A percentile compares a stretch with the other conserved stretches of the same genome.
Conservation (phyloP, 2,797 vertebrate species). For the Esox lucius region DNA sequence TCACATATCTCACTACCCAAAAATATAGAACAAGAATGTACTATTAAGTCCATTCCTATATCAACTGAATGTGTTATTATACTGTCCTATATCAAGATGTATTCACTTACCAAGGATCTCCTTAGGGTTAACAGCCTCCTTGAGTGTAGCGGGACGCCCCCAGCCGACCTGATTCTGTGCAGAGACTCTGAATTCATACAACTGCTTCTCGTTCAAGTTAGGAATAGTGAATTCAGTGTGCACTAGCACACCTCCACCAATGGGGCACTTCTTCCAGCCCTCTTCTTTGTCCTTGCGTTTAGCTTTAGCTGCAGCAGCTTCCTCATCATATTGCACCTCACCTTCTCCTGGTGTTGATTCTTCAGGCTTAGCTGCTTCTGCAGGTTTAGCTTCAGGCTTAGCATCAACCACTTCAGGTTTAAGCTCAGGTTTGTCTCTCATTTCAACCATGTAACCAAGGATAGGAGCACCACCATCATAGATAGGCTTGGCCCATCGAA, state of each 20-base stretch:
- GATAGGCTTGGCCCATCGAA: slow-evolving; percentile 92
- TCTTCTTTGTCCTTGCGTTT: slow-evolving; percentile 64
- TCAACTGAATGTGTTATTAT: not conserved
- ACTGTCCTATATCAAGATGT: not conserved
- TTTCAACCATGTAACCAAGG: slow-evolving; percentile 91
- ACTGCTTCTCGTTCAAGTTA: slow-evolving; percentile 88
- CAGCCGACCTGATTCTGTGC: slow-evolving; percentile 97
- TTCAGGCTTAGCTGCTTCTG: not conserved
- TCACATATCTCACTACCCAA: too few relatives aligned
- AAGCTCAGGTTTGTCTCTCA: slow-evolving; percentile 88
- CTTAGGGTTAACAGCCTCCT: slow-evolving; percentile 91
- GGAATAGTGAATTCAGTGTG: slow-evolving; percentile 90
- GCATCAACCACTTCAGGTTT: slow-evolving; percentile 24
- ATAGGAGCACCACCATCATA: slow-evolving; percentile 97
- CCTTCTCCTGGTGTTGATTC: not conserved
- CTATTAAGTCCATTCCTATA: not conserved
- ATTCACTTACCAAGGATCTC: slow-evolving; percentile 87
- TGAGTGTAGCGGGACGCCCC: slow-evolving; percentile 92
- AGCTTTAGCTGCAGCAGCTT: not conserved
- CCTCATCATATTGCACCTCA: slow-evolving; percentile 9
- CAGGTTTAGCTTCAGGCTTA: slow-evolving; percentile 35
- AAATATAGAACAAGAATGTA: not conserved
- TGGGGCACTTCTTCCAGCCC: slow-evolving; percentile 94
- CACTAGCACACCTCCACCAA: slow-evolving; percentile 86
- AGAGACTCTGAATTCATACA: slow-evolving; percentile 96